Evolutionary conservation across 2,888 invertebrate species (phyloP), one percentile per base, ranked within the genome.

Genomic region (Drosophila mimica): DNA sequence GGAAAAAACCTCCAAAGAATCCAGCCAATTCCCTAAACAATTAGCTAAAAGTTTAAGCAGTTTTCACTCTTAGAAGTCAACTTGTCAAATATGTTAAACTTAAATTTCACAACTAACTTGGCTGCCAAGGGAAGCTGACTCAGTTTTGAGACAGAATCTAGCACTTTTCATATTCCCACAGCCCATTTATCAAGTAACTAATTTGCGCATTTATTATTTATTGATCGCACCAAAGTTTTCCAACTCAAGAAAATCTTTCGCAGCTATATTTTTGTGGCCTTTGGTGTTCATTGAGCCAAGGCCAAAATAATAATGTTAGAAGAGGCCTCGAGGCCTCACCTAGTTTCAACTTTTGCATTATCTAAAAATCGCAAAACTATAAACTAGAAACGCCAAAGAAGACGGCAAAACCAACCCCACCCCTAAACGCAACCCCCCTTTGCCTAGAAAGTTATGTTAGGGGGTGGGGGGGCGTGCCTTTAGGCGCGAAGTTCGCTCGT

Each of bases 281-380:
- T 38, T 40, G 25, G 4, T 28, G 51, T 51, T 60, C 54, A 51
- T 61, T 70, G 36, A 36, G 33, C 57, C 57, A 75, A 62, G 64
- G 61, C 36, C 46, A 59, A 58, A n/a, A 46, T 46, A 20, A 25
- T 25, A 46, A 46, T 46, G 15, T 15, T 20, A 6, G 0, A 38
- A n/a, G 2, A 11, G 3, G 83, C 83, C 89, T 74, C 48, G 69
- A 79, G 89, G 89, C 83, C 74, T 70, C 76, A 85, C 82, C 89
- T 86, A 83, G 81, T 86, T 85, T 76, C 70, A 81, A 88, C 76
- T 85, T 85, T 85, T 76, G 82, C 79, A 85, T 85, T 85, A 85
- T 85, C 85, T 83, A 68, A 83, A 79, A 87, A 77, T 83, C 82
- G 71, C 79, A 85, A 87, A 81, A 82, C 79, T 80, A 81, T 77